Evolutionary conservation across 2,113 vertebrate genomes (phyloP), one percentile per base, ranked within the genome.

Genomic region (Tichodroma muraria): DNA sequence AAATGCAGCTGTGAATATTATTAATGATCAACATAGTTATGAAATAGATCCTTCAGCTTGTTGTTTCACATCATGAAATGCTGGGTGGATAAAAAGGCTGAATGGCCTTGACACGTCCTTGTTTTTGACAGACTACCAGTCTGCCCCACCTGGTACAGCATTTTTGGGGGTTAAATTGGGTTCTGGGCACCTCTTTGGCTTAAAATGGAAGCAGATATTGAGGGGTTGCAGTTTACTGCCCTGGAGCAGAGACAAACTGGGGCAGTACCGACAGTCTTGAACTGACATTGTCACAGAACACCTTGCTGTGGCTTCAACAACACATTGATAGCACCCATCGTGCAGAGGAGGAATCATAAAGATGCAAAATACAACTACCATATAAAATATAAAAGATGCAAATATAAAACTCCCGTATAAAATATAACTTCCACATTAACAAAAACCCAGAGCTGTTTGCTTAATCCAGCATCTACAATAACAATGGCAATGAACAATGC

Each of bases 281-380:
- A 8, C 15, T 5, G 35, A 24, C 23, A 25, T 3, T 56, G 14
- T 31, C 3, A 1, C 69, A 53, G 37, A 20, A n/a, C 24, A 20
- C 10, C 5, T 23, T 11, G 6, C 70, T 60, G 22, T 3, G 31
- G 19, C 54, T 73, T 49, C 60, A 60, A 17, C 19, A 40, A 8
- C 35, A 17, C 1, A 0, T 4, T 31, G 22, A 69, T 13, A 90
- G 27, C 44, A 56, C 6, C 16, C 44, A n/a, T 15, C 9, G 11
- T 2, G 17, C 22, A 59, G 45, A 53, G 24, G 4, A 33, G 35
- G 12, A 52, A n/a, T n/a, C 23, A 45, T 6, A 31, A 31, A 69
- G 70, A 81, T 11, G 27, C 20, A 37, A 63, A 56, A 37, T 30
- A 27, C 13, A 60, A 14, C 7, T 30, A n/a, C 27, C 14, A 30